phyloP scores from a whole-genome alignment of 2,113 vertebrate genomes.

The Lasiurus borealis region DNA sequence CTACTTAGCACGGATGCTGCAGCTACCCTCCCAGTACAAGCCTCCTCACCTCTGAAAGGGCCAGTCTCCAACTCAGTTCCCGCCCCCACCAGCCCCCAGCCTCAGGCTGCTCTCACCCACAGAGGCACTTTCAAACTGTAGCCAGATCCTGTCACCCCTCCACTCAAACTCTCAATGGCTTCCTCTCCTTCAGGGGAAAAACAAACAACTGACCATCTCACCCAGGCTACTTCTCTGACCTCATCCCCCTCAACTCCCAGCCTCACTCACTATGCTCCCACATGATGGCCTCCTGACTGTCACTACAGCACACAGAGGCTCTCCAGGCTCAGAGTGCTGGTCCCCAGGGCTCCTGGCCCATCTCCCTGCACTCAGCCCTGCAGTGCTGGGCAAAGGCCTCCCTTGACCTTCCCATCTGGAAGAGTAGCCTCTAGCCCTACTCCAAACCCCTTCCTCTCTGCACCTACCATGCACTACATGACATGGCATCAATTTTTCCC shows the following conservation, averaged over 20 bases:
- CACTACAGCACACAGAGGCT: neutral
- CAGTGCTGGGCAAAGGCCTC: neutral
- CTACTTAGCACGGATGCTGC: neutral
- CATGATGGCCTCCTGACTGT: neutral
- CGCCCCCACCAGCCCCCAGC: fast-evolving
- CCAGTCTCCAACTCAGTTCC: neutral
- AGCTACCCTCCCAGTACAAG: fast-evolving
- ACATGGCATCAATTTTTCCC: too few relatives aligned
- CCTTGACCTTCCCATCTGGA: neutral
- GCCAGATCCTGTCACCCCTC: neutral
- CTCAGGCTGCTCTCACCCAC: neutral
- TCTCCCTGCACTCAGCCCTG: neutral
- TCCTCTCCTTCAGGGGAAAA: neutral
- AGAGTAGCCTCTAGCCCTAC: neutral
- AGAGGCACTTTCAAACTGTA: too few relatives aligned
- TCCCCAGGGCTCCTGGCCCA: fast-evolving
- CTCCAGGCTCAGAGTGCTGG: too few relatives aligned
- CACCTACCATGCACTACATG: too few relatives aligned
- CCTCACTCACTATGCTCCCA: neutral
- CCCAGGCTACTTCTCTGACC: neutral
- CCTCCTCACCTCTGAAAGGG: neutral
- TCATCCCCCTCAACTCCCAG: neutral
- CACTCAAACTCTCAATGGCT: neutral
- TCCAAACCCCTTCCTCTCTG: neutral
- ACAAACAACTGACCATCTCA: too few relatives aligned